These are phyloP conservation scores for Diarsia dahlii DNA, from an alignment of 2,888 invertebrate species.

Conservation along the genomic window DNA sequence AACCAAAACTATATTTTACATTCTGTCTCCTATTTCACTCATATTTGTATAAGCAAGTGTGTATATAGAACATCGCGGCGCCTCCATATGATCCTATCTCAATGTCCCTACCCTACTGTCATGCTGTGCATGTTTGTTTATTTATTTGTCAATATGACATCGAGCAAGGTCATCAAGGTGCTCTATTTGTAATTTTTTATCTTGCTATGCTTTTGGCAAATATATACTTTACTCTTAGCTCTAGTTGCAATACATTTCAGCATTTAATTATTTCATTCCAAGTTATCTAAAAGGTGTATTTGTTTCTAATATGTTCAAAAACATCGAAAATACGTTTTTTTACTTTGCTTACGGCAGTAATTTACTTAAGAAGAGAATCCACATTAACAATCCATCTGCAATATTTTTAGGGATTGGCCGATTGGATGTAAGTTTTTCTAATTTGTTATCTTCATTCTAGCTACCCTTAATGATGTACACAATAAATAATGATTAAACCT, in stretches of 20 bases:
- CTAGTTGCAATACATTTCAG: conserved; percentile 8
- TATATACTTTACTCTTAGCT: too few species aligned
- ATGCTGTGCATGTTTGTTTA: background rate
- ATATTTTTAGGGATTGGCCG: conserved; percentile 92
- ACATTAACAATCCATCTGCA: conserved; percentile 95
- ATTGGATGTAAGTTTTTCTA: conserved; percentile 89
- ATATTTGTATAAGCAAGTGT: too few species aligned
- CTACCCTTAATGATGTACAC: background rate
- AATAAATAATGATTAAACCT: conserved; percentile 8
- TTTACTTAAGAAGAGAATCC: conserved; percentile 94
- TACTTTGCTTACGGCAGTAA: conserved; percentile 98
- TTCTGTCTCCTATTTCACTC: too few species aligned
- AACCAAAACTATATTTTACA: too few species aligned
- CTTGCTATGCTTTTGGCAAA: conserved; percentile 5
- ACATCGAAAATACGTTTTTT: conserved; percentile 89
- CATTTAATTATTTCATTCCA: background rate
- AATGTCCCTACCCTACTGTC: background rate
- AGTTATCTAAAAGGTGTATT: conserved; percentile 4
- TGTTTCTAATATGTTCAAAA: conserved; percentile 64
- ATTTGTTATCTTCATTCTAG: background rate
- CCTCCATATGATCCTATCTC: too few species aligned
- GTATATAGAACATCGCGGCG: too few species aligned
- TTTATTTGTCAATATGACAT: background rate
- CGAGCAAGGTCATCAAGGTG: background rate
- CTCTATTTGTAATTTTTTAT: background rate